phyloP scores from a whole-genome alignment of 2,113 vertebrate genomes.

The Sminthopsis crassicaudata region DNA sequence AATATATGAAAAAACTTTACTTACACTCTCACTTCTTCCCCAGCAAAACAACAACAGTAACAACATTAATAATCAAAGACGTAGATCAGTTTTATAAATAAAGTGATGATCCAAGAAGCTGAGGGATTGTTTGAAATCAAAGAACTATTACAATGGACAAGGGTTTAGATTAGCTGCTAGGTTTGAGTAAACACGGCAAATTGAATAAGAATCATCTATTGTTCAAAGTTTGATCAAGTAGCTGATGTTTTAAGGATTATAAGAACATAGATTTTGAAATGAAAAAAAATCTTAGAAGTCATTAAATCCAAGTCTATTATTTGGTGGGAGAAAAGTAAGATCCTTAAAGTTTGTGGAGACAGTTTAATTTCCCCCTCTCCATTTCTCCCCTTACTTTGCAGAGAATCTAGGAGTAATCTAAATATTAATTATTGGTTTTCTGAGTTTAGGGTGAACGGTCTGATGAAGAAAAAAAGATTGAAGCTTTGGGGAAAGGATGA shows the following conservation, averaged over 20 bases:
- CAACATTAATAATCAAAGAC: background rate
- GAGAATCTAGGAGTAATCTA: background rate
- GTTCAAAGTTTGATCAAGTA: background rate
- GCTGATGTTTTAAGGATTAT: background rate
- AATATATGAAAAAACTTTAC: background rate
- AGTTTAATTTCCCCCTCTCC: background rate
- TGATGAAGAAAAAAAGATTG: background rate
- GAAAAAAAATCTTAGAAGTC: background rate
- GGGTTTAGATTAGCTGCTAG: background rate
- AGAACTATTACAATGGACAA: background rate
- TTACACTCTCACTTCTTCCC: background rate
- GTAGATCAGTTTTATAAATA: background rate
- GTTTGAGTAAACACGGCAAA: background rate
- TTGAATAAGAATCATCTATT: background rate
- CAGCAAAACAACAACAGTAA: background rate
- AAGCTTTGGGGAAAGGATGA: background rate
- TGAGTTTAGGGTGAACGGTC: background rate
- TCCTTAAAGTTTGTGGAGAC: background rate
- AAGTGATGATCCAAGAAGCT: background rate
- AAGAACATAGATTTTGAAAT: background rate
- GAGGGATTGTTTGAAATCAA: background rate
- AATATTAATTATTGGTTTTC: background rate
- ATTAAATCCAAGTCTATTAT: background rate
- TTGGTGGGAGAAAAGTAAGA: background rate
- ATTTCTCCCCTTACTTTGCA: background rate